Evolutionary conservation across 2,888 invertebrate species (phyloP).

Genomic region (Caradrina kadenii): DNA sequence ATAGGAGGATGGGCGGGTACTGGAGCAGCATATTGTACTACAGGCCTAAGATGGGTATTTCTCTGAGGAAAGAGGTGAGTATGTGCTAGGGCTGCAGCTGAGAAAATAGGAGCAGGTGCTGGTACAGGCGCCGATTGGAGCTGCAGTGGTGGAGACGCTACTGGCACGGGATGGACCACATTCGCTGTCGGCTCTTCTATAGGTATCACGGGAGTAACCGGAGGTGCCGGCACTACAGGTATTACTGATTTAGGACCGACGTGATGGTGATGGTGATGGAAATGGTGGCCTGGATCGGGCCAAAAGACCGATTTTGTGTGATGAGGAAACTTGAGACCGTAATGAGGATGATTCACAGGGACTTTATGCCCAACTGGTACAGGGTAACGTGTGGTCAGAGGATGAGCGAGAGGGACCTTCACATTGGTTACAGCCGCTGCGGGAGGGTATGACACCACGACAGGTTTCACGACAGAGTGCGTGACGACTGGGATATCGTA

Average conservation of each 20-base stretch:
- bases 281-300: conserved; percentile 81
- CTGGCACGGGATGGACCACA: conserved; percentile 75
- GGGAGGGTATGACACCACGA: conserved; percentile 87
- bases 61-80: conserved; percentile 68
- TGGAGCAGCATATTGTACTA: conserved; percentile 70
- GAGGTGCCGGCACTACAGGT: conserved; percentile 75
- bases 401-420: conserved; percentile 83
- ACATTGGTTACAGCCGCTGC: conserved; percentile 85
- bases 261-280: conserved; percentile 87
- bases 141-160: conserved; percentile 71
- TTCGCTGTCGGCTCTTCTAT: conserved; percentile 73
- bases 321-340: conserved; percentile 82
- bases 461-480: conserved; percentile 86
- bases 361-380: conserved; percentile 81
- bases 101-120: conserved; percentile 66
- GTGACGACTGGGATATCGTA: conserved; percentile 86
- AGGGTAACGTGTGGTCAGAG: conserved; percentile 76
- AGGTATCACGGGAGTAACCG: conserved; percentile 73
- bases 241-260: conserved; percentile 79
- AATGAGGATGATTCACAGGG: conserved; percentile 81
- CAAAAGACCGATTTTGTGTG: conserved; percentile 75
- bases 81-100: conserved; percentile 65
- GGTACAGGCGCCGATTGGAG: conserved; percentile 65
- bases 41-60: conserved; percentile 75
- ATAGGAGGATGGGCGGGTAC: conserved; percentile 73